phyloP scores from a whole-genome alignment of 1,140 invertebrate genomes.

The Drosophila teissieri region DNA sequence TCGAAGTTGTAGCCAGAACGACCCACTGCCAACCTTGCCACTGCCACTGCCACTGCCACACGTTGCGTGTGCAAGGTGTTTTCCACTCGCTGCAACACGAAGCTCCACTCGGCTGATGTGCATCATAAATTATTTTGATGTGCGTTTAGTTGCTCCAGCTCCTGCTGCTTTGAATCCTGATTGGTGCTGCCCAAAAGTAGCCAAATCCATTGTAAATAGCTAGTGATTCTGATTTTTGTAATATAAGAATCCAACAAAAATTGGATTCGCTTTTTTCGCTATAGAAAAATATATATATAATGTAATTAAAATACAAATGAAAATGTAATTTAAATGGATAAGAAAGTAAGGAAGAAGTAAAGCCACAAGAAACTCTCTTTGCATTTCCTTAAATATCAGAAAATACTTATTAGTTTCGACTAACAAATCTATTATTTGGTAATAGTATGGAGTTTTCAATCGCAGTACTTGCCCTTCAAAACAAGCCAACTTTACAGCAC shows the following conservation, averaged over 20 bases:
- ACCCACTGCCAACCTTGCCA: constrained; percentile 13
- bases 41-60: constrained; percentile 8
- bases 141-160: constrained; percentile 56
- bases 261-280: not conserved
- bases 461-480: not conserved
- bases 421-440: too few relatives aligned
- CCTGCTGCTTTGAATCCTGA: constrained; percentile 4
- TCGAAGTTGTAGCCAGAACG: constrained; percentile 36
- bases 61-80: constrained; percentile 40
- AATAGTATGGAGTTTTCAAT: too few relatives aligned
- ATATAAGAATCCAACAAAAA: not conserved
- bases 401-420: too few relatives aligned
- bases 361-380: too few relatives aligned
- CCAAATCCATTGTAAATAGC: not conserved
- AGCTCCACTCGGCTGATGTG: constrained; percentile 60
- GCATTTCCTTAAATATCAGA: too few relatives aligned
- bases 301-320: too few relatives aligned
- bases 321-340: too few relatives aligned
- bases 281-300: not conserved
- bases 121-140: constrained; percentile 82
- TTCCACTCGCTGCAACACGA: constrained; percentile 28
- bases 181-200: constrained; percentile 14
- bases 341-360: too few relatives aligned
- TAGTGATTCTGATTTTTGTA: not conserved
- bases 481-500: constrained; percentile 22